These are phyloP conservation scores for Eledone cirrhosa DNA, from an alignment of 2,888 invertebrate genomes.

Conservation along the genomic window DNA sequence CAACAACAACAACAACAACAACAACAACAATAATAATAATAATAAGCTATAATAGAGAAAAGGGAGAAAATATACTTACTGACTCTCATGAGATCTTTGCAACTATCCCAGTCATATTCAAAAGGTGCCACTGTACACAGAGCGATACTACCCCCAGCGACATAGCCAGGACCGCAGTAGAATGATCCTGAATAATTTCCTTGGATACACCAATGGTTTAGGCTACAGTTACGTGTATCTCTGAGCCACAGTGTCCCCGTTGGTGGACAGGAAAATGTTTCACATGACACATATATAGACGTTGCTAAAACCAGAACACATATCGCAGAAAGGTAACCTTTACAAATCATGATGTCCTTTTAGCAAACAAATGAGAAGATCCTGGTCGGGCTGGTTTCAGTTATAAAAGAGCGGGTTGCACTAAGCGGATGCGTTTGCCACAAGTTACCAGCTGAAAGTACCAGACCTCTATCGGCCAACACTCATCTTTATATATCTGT, in stretches of 20 bases:
- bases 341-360: background rate
- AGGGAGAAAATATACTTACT: background rate
- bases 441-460: no score
- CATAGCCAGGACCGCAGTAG: constrained; percentile 17
- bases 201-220: constrained; percentile 25
- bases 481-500: constrained; percentile 25
- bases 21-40: no score
- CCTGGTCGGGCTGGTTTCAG: no score
- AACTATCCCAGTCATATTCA: constrained; percentile 24
- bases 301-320: background rate
- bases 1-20: no score
- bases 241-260: constrained; percentile 19
- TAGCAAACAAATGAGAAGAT: background rate
- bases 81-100: constrained; percentile 22
- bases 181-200: constrained; percentile 11
- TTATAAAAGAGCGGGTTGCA: no score
- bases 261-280: background rate
- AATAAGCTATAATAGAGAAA: no score
- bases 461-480: background rate
- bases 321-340: background rate
- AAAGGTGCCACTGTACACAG: background rate
- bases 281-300: no score
- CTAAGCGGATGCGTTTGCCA: no score
- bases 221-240: constrained; percentile 8
- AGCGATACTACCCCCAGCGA: constrained; percentile 10